Conservation (phyloP, 2,888 invertebrate genomes). For the Acanthoscelides obtectus region DNA sequence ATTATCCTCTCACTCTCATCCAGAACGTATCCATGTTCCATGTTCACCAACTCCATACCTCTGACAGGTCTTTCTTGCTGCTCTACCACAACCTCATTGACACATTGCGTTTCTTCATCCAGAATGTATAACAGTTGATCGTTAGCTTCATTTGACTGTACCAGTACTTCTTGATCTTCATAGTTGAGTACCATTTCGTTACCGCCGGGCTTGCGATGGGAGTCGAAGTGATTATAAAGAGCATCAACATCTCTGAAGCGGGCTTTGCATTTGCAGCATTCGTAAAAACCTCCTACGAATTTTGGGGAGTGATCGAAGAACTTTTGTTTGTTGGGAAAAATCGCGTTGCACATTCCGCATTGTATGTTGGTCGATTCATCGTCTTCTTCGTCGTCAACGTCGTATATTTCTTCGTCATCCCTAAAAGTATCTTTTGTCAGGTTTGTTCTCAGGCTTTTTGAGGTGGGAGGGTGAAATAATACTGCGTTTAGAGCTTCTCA, state of each 20-base stretch:
- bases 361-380: constrained; percentile 22
- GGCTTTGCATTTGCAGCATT: constrained; percentile 40
- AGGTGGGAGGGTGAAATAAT: neutral
- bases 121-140: constrained; percentile 42
- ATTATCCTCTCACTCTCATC: constrained; percentile 27
- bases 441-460: neutral
- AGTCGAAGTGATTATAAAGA: constrained; percentile 41
- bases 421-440: neutral
- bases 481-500: neutral
- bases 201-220: constrained; percentile 28
- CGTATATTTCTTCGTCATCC: constrained; percentile 42
- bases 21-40: constrained; percentile 45
- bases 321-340: constrained; percentile 37
- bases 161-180: constrained; percentile 33
- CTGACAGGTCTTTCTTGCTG: constrained; percentile 5
- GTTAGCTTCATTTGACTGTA: constrained; percentile 24
- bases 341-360: constrained; percentile 40
- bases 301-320: constrained; percentile 40
- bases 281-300: constrained; percentile 33
- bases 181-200: constrained; percentile 30
- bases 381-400: neutral
- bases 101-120: constrained; percentile 39
- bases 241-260: constrained; percentile 35
- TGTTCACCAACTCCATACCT: constrained; percentile 34
- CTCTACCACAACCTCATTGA: constrained; percentile 24